Conservation (phyloP, 2,888 invertebrate species). For the Oithona nana region DNA sequence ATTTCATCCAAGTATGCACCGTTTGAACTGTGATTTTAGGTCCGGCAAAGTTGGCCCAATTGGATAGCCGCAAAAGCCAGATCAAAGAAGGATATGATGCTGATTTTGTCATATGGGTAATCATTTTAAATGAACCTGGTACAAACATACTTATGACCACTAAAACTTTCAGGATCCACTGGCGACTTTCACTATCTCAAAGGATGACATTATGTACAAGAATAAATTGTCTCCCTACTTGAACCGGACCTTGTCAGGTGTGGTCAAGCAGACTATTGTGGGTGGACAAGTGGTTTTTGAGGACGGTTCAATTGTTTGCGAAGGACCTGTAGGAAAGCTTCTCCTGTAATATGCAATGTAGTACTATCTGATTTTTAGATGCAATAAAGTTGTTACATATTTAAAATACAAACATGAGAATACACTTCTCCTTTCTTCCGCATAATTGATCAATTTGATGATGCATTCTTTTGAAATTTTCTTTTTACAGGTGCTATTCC, state of each 20-base stretch:
- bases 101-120: conserved; percentile 50
- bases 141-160: too few relatives aligned
- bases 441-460: too few relatives aligned
- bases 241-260: background rate
- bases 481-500: too few relatives aligned
- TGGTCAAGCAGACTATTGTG: background rate
- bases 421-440: too few relatives aligned
- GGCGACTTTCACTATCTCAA: conserved; percentile 34
- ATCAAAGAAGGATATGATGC: conserved; percentile 44
- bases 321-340: background rate
- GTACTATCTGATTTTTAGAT: background rate
- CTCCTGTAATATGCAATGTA: background rate
- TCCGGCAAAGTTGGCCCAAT: background rate
- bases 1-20: too few relatives aligned
- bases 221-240: background rate
- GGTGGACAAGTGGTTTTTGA: background rate
- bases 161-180: too few relatives aligned
- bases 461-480: too few relatives aligned
- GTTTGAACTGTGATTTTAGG: too few relatives aligned
- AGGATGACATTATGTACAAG: background rate
- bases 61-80: conserved; percentile 35
- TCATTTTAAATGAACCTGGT: too few relatives aligned
- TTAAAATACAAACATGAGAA: too few relatives aligned
- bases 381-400: background rate
- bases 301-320: background rate